phyloP scores from a whole-genome alignment of 2,888 invertebrate species.

The Noctua janthina region DNA sequence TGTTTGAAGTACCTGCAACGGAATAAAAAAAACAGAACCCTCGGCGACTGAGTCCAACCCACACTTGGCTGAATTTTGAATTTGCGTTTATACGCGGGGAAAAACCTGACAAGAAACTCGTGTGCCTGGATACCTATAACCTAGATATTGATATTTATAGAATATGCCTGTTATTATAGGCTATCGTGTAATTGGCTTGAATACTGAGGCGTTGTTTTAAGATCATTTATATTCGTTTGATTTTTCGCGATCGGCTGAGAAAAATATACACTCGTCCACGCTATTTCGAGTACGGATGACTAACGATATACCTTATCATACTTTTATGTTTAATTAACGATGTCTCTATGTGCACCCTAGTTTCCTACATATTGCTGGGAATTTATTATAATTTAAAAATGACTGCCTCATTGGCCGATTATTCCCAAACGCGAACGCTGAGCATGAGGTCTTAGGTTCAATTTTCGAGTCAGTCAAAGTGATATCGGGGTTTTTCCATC shows the following conservation, averaged over 20 bases:
- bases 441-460: too few species aligned
- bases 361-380: not conserved
- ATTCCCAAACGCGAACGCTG: too few species aligned
- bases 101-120: not conserved
- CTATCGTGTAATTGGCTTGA: not conserved
- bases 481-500: too few species aligned
- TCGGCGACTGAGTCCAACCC: not conserved
- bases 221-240: not conserved
- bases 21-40: not conserved
- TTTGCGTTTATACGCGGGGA: conserved; percentile 25
- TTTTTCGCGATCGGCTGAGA: not conserved
- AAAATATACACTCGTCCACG: too few species aligned
- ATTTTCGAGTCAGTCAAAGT: too few species aligned
- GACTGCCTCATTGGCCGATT: too few species aligned
- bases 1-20: not conserved
- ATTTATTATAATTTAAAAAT: not conserved
- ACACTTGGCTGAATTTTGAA: conserved; percentile 1
- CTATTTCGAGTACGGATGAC: not conserved
- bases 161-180: not conserved
- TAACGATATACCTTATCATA: not conserved
- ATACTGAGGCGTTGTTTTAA: not conserved
- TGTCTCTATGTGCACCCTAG: not conserved
- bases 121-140: not conserved
- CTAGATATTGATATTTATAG: not conserved
- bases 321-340: not conserved